phyloP scores from a whole-genome alignment of 2,888 invertebrate genomes.

The Dione juno region DNA sequence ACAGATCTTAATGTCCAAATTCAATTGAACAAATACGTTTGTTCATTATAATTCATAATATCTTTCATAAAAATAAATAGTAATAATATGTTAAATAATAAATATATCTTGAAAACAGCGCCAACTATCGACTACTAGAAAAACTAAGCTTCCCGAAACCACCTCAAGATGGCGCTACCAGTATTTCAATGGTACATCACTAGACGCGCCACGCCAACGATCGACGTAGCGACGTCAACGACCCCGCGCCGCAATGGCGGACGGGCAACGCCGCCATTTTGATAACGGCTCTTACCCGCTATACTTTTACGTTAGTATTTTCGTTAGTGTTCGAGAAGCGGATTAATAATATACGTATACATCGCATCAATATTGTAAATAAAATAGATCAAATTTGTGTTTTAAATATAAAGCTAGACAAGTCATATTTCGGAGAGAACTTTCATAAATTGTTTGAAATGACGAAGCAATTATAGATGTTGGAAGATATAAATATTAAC shows the following conservation, averaged over 20 bases:
- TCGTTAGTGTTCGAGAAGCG: not conserved
- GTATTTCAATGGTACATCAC: slow-evolving; percentile 53
- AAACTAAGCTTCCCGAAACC: slow-evolving; percentile 17
- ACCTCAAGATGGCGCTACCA: slow-evolving; percentile 63
- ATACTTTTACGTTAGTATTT: slow-evolving; percentile 5
- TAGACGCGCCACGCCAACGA: slow-evolving; percentile 60
- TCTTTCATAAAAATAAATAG: not conserved
- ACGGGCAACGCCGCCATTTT: slow-evolving; percentile 72
- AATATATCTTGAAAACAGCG: slow-evolving; percentile 41
- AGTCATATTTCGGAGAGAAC: too few species aligned
- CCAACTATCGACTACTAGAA: slow-evolving; percentile 54
- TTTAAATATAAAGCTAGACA: not conserved
- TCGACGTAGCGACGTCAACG: slow-evolving; percentile 68
- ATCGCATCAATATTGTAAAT: not conserved
- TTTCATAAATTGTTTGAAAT: too few species aligned
- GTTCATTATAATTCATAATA: not conserved
- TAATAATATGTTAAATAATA: not conserved
- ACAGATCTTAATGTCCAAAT: too few species aligned
- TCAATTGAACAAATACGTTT: not conserved
- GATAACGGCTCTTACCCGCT: slow-evolving; percentile 66
- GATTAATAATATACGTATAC: not conserved
- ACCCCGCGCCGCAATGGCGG: slow-evolving; percentile 64
- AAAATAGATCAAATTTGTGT: not conserved
- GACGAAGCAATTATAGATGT: too few species aligned
- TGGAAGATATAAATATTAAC: too few species aligned